phyloP scores from a whole-genome alignment of 2,888 invertebrate species.

The Furcula furcula region DNA sequence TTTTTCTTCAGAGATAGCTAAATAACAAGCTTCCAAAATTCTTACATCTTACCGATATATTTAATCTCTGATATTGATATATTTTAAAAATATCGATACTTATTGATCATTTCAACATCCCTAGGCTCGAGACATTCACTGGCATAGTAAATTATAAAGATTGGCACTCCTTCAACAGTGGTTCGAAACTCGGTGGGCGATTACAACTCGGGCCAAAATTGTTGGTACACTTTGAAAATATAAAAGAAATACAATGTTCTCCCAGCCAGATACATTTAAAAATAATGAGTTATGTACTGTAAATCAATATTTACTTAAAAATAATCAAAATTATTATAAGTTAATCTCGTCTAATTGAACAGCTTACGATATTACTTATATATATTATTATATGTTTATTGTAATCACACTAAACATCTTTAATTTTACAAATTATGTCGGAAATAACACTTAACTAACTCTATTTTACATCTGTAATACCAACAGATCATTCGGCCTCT shows the following conservation, averaged over 20 bases:
- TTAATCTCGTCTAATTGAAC: constrained; percentile 29
- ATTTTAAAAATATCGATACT: too few relatives aligned
- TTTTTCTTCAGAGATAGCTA: too few relatives aligned
- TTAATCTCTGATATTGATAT: too few relatives aligned
- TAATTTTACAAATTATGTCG: constrained; percentile 39
- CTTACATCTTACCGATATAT: too few relatives aligned
- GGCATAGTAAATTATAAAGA: constrained; percentile 22
- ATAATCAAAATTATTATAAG: neutral
- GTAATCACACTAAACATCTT: constrained; percentile 54
- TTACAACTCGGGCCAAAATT: constrained; percentile 39
- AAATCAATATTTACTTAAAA: neutral
- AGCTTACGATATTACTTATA: constrained; percentile 23
- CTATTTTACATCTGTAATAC: constrained; percentile 42
- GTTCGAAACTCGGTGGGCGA: constrained; percentile 51
- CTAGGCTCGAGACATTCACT: constrained; percentile 17
- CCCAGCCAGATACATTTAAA: constrained; percentile 30
- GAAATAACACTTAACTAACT: constrained; percentile 65
- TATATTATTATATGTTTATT: constrained; percentile 31
- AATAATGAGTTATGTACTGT: constrained; percentile 4
- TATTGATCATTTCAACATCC: too few relatives aligned
- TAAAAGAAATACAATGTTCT: constrained; percentile 15
- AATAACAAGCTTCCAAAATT: too few relatives aligned
- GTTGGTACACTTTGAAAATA: constrained; percentile 21
- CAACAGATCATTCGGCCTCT: constrained; percentile 63
- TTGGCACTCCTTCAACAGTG: constrained; percentile 51